Conservation (phyloP, 2,797 vertebrate species). For the Urophycis tenuis region DNA sequence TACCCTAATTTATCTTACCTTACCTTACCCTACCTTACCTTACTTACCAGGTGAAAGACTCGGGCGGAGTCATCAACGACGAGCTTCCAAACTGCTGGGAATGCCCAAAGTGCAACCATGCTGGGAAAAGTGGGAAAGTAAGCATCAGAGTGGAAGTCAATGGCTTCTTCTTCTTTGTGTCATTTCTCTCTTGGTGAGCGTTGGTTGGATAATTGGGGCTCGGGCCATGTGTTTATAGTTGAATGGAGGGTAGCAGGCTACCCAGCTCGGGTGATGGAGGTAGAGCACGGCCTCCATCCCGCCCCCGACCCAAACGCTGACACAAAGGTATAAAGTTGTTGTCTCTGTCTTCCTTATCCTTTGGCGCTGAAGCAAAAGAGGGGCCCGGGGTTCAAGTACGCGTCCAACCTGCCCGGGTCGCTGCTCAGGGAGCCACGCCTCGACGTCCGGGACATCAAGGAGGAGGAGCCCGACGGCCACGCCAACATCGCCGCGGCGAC, state of each 20-base stretch:
- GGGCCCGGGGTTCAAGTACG: constrained; percentile 97
- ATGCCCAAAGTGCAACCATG: constrained; percentile 95
- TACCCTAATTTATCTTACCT: no score
- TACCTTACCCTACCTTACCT: no score
- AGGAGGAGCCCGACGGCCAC: constrained; percentile 70
- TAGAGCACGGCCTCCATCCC: no score
- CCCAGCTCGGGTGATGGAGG: no score
- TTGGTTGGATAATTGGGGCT: no score
- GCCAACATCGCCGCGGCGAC: background rate
- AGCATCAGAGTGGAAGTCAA: constrained; percentile 64
- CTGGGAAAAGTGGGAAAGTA: constrained; percentile 98
- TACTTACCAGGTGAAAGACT: constrained; percentile 91
- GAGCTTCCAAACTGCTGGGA: constrained; percentile 99
- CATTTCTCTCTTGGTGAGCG: no score
- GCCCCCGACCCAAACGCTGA: background rate
- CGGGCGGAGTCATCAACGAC: constrained; percentile 89
- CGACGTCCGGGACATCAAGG: constrained; percentile 81
- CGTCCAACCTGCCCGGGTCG: constrained; percentile 93
- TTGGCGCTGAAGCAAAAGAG: constrained; percentile 99
- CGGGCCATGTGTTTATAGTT: no score
- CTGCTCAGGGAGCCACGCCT: constrained; percentile 87
- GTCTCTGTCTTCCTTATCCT: constrained; percentile 36
- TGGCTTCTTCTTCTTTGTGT: background rate
- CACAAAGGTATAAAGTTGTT: constrained; percentile 83
- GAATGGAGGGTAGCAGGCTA: no score